Conservation (phyloP, 2,888 invertebrate genomes). For the Pristionchus japonicus region DNA sequence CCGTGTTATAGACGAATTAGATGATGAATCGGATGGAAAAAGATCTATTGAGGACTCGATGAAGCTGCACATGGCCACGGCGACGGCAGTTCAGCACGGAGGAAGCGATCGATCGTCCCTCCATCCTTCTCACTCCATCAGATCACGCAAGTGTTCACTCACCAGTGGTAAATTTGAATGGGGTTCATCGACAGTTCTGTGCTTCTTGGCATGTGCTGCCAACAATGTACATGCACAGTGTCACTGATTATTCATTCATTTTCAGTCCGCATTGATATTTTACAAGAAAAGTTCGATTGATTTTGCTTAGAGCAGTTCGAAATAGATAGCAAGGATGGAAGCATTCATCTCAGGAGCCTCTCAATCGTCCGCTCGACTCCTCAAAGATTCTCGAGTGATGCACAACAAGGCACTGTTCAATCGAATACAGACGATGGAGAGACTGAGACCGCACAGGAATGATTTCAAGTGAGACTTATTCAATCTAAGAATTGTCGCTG, state of each 20-base stretch:
- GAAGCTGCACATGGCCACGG: constrained; percentile 6
- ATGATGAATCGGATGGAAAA: not conserved
- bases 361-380: not conserved
- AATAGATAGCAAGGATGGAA: not conserved
- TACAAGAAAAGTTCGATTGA: too few species aligned
- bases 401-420: constrained; percentile 56
- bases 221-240: not conserved
- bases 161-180: not conserved
- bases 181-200: not conserved
- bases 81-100: not conserved
- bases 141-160: not conserved
- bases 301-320: too few species aligned
- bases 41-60: not conserved
- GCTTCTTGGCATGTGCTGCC: not conserved
- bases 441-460: constrained; percentile 53
- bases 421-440: constrained; percentile 59
- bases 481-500: too few species aligned
- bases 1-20: not conserved
- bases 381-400: constrained; percentile 10
- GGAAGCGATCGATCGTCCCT: not conserved
- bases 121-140: not conserved
- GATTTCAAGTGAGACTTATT: constrained; percentile 50
- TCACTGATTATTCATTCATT: too few species aligned
- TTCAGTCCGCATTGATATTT: too few species aligned
- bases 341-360: not conserved